Evolutionary conservation across 1,140 invertebrate species (phyloP).

Genomic region (Drosophila tropicalis): DNA sequence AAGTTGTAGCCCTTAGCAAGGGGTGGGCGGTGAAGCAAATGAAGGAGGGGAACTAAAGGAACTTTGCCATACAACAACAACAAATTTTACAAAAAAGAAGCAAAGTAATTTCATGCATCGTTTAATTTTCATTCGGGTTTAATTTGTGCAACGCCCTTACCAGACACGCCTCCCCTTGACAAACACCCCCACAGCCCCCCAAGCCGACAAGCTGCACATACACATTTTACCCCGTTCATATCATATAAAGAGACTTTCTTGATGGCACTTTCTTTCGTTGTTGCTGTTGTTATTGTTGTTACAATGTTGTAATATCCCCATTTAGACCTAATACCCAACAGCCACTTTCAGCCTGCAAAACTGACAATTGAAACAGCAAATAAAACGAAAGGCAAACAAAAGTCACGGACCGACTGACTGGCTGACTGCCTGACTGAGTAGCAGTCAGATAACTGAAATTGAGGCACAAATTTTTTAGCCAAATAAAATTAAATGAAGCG

Average conservation of each 20-base stretch:
- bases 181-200: slow-evolving; percentile 22
- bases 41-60: slow-evolving; percentile 15
- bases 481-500: slow-evolving; percentile 83
- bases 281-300: slow-evolving; percentile 41
- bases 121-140: slow-evolving; percentile 82
- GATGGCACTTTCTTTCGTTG: slow-evolving; percentile 47
- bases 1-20: slow-evolving; percentile 43
- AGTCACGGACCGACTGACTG: slow-evolving; percentile 5
- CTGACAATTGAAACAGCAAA: slow-evolving; percentile 76
- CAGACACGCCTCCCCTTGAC: not conserved
- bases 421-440: not conserved
- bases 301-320: slow-evolving; percentile 69
- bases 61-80: slow-evolving; percentile 40
- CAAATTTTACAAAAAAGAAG: slow-evolving; percentile 51
- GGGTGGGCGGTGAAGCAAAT: slow-evolving; percentile 2
- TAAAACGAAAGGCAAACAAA: slow-evolving; percentile 54
- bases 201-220: not conserved
- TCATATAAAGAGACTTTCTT: slow-evolving; percentile 58
- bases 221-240: slow-evolving; percentile 47
- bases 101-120: slow-evolving; percentile 83
- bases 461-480: slow-evolving; percentile 61
- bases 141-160: slow-evolving; percentile 75
- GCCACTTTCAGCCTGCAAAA: slow-evolving; percentile 62
- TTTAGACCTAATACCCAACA: slow-evolving; percentile 79
- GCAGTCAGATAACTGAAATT: slow-evolving; percentile 44